Evolutionary conservation across 2,797 vertebrate species (phyloP), one percentile per base, ranked within the genome.

Genomic region (Diplodus sargus): DNA sequence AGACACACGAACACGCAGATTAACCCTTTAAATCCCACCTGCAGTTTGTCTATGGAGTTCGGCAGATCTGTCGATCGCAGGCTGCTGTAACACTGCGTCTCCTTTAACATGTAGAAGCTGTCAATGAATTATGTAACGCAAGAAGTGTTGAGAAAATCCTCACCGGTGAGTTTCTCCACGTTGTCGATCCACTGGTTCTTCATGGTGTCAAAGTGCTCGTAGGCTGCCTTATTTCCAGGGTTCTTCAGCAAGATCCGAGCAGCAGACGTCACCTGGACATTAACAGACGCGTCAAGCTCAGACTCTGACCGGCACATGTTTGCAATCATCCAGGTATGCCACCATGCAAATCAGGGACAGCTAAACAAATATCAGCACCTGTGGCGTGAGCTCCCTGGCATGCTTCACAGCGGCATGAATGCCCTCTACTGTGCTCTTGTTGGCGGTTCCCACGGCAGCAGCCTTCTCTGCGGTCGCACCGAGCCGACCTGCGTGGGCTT

Each of bases 161-260:
- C 88, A 99, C 98, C 96, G 75, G 98, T 99, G 94, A 99, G 98
- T 94, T 96, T 99, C 88, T 99, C 98, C 78, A 99, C 95, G 47
- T 99, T 99, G 91, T 99, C 98, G 49, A 99, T 99, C 98, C 98
- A 99, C 62, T 99, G 98, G 90, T 99, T 99, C 95, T 99, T 99
- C 98, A 99, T 99, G 73, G 98, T 99, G 91, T 99, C 98, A 93
- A 99, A 99, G 89, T 99, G 98, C 87, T 99, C 98, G 43, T 97
- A 97, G 2, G 98, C 98, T 54, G 98, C 97, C 92, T 98, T 98
- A 87, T 98, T 99, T 20, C 98, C 98, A 47, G 98, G 98, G 87
- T 99, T 99, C 87, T 97, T 97, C 83, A 99, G 91, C 76, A 99
- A 92, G 88, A 99, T 99, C 59, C 96, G 96, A 86, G 98, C 98